Evolutionary conservation across 30 jellyfish, hydroid and myxozoan genomes (phyloP).

Genomic region (Nemopilema nomurai): DNA sequence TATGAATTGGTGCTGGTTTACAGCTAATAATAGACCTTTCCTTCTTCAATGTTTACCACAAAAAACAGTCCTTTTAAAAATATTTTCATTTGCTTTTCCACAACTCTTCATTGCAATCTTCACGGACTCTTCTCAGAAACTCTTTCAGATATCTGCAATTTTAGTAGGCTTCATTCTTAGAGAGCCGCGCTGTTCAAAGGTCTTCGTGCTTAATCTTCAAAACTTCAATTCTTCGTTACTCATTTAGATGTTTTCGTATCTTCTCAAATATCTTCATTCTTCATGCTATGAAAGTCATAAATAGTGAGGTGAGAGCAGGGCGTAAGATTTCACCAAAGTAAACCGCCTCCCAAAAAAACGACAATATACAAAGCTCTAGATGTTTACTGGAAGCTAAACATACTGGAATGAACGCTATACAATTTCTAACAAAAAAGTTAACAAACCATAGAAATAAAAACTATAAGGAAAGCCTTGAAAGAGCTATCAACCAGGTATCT

Average conservation of each 20-base stretch:
- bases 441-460: too few relatives aligned
- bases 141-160: not conserved
- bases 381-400: too few relatives aligned
- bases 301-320: constrained; percentile 29
- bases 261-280: constrained; percentile 69
- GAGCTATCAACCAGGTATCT: too few relatives aligned
- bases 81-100: not conserved
- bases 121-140: not conserved
- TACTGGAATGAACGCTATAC: too few relatives aligned
- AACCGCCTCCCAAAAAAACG: not conserved
- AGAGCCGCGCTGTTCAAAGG: not conserved
- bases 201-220: constrained; percentile 34
- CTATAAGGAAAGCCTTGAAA: too few relatives aligned
- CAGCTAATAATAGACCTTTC: not conserved
- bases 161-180: not conserved
- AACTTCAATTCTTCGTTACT: constrained; percentile 43
- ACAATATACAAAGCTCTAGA: too few relatives aligned
- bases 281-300: constrained; percentile 67
- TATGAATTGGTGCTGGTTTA: too few relatives aligned
- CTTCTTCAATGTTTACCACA: not conserved
- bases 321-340: not conserved
- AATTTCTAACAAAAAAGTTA: too few relatives aligned
- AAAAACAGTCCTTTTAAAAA: not conserved
- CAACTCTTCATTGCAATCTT: not conserved
- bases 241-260: constrained; percentile 36